phyloP scores from a whole-genome alignment of 2,888 invertebrate genomes.

The Hemithea aestivaria region DNA sequence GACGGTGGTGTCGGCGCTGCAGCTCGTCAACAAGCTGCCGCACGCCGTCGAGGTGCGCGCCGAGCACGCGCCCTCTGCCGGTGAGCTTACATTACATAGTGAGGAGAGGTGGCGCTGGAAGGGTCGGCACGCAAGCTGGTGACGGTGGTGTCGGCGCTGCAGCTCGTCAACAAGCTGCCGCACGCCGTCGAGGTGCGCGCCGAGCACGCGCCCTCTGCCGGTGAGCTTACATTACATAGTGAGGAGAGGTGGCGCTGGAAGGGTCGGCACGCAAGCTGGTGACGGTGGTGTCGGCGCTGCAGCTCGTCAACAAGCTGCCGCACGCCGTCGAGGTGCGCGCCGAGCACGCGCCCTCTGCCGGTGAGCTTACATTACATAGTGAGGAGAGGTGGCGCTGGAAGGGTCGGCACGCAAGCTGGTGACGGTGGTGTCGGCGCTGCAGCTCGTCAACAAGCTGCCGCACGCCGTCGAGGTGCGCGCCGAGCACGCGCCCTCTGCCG shows the following conservation, averaged over 20 bases:
- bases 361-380: constrained; percentile 32
- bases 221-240: constrained; percentile 32
- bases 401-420: constrained; percentile 96
- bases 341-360: constrained; percentile 52
- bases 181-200: constrained; percentile 80
- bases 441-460: constrained; percentile 86
- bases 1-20: constrained; percentile 93
- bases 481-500: constrained; percentile 52
- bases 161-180: constrained; percentile 86
- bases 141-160: constrained; percentile 93
- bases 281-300: constrained; percentile 93
- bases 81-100: constrained; percentile 32
- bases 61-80: constrained; percentile 52
- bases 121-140: constrained; percentile 96
- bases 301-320: constrained; percentile 86
- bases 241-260: too few relatives aligned
- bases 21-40: constrained; percentile 86
- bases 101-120: too few relatives aligned
- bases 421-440: constrained; percentile 93
- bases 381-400: too few relatives aligned
- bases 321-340: constrained; percentile 80
- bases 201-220: constrained; percentile 52
- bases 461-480: constrained; percentile 80
- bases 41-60: constrained; percentile 80
- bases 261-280: constrained; percentile 96